Conservation (phyloP, 37 sponge, comb jelly and placozoan species). For the Dysidea cf. avara region DNA sequence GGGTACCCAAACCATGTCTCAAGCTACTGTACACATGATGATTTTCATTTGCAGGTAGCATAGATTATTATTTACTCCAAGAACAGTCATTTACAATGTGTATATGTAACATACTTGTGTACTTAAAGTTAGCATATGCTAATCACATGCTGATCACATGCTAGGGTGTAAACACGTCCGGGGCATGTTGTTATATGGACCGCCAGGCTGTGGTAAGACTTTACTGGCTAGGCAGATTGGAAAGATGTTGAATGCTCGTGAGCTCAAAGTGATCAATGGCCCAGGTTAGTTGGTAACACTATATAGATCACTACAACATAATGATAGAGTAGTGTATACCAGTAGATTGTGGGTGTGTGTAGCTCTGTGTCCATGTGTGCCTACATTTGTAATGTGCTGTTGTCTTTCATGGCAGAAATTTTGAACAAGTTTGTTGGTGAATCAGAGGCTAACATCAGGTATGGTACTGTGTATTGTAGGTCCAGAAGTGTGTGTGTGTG, state of each 20-base stretch:
- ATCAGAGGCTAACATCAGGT: conserved; percentile 97
- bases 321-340: no score
- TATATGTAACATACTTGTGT: no score
- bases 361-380: neutral
- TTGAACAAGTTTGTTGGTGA: conserved; percentile 98
- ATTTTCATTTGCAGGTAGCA: no score
- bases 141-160: conserved; percentile 4
- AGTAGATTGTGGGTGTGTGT: no score
- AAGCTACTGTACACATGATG: no score
- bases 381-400: neutral
- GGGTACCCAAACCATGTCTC: no score
- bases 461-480: conserved; percentile 1
- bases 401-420: conserved; percentile 55
- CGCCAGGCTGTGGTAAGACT: conserved; percentile 95
- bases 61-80: no score
- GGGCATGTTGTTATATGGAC: conserved; percentile 82
- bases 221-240: conserved; percentile 99
- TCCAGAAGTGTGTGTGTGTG: conserved; percentile 25
- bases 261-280: conserved; percentile 94
- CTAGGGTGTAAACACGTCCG: conserved; percentile 86
- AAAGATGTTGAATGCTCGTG: conserved; percentile 95
- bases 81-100: no score
- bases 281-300: conserved; percentile 52
- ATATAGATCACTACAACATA: no score
- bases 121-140: no score